phyloP scores from a whole-genome alignment of 2,113 vertebrate genomes.

The Ranitomeya variabilis region DNA sequence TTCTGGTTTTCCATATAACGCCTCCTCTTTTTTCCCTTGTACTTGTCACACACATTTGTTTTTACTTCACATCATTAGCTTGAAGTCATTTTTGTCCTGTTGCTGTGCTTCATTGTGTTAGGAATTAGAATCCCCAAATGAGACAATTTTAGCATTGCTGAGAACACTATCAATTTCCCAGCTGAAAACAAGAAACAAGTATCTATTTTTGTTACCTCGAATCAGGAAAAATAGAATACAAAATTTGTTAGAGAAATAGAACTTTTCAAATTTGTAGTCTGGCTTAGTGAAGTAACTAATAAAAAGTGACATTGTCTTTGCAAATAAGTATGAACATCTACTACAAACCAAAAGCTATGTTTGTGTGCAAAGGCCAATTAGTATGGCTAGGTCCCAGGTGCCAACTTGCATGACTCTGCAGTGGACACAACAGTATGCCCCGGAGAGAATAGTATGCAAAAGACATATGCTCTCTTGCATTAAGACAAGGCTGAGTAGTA shows the following conservation, averaged over 20 bases:
- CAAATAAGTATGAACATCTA: neutral
- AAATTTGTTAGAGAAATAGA: neutral
- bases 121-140: constrained; percentile 50
- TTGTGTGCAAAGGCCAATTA: neutral
- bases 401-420: neutral
- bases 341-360: neutral
- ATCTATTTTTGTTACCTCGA: constrained; percentile 1
- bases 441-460: neutral
- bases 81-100: constrained; percentile 46
- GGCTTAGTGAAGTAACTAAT: neutral
- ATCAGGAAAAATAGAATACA: neutral
- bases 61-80: constrained; percentile 56
- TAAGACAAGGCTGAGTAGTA: neutral
- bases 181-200: constrained; percentile 16
- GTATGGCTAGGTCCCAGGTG: neutral
- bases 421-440: neutral
- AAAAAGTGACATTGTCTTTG: neutral
- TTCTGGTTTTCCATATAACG: neutral
- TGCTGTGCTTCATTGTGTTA: constrained; percentile 54
- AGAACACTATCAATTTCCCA: constrained; percentile 45
- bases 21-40: neutral
- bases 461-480: neutral
- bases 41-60: constrained; percentile 42
- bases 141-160: constrained; percentile 33
- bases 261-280: neutral